Percentiles rank a stretch among this genome's conserved stretches.
phyloP scores from a whole-genome alignment of 1,140 invertebrate genomes.

The Diabrotica undecimpunctata region DNA sequence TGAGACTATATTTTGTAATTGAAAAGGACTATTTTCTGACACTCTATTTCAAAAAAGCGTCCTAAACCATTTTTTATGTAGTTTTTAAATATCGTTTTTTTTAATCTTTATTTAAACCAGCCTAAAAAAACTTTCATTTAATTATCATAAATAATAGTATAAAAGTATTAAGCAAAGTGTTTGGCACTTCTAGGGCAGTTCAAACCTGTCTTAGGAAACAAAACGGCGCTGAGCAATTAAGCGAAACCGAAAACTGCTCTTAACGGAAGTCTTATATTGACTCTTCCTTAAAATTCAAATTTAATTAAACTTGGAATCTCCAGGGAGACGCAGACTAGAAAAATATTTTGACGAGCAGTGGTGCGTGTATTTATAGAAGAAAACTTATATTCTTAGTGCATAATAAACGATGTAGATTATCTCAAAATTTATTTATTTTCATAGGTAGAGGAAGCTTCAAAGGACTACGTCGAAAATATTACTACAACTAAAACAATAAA shows the following conservation, averaged over 20 bases:
- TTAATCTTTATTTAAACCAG: background rate
- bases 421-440: too few species aligned
- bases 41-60: background rate
- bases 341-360: background rate
- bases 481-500: too few species aligned
- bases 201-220: background rate
- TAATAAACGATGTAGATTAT: too few species aligned
- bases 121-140: background rate
- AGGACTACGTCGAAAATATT: too few species aligned
- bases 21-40: too few species aligned
- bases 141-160: background rate
- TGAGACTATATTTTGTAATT: too few species aligned
- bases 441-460: too few species aligned
- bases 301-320: constrained; percentile 7
- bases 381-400: too few species aligned
- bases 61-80: background rate
- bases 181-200: too few species aligned
- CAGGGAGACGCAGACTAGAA: background rate
- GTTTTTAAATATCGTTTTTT: background rate
- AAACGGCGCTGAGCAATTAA: background rate
- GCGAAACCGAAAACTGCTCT: background rate
- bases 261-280: constrained; percentile 7
- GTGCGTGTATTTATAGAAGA: background rate
- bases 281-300: constrained; percentile 5
- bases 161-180: too few species aligned